A percentile compares a stretch with the other conserved stretches of the same genome.
Conservation (phyloP, 2,888 invertebrate species). For the Cryptocephalus primarius region DNA sequence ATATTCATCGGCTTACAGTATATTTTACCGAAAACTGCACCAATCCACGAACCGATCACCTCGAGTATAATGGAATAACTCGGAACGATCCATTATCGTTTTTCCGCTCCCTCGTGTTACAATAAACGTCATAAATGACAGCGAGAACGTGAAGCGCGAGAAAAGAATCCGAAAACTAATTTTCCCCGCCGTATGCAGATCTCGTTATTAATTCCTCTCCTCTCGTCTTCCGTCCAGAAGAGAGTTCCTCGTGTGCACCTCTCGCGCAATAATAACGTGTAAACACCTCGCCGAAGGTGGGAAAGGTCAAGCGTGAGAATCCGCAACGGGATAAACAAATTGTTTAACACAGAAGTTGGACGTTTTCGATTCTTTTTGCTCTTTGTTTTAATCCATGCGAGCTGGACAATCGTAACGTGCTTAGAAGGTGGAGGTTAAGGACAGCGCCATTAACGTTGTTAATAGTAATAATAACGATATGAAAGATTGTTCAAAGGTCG, state of each 20-base stretch:
- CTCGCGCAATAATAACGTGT: constrained; percentile 20
- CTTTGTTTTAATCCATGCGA: no score
- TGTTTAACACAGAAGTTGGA: constrained; percentile 27
- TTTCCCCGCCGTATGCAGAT: constrained; percentile 15
- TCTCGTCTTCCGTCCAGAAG: constrained; percentile 1
- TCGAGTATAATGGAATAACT: no score
- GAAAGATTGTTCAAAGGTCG: no score
- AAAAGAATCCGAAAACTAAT: constrained; percentile 2
- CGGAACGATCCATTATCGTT: neutral
- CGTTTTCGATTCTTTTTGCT: neutral
- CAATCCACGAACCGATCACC: no score
- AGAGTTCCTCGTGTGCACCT: constrained; percentile 15
- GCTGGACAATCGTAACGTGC: no score
- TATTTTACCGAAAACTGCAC: no score
- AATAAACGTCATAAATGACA: neutral
- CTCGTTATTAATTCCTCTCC: constrained; percentile 22
- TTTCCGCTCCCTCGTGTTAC: neutral
- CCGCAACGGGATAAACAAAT: constrained; percentile 27
- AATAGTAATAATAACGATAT: no score
- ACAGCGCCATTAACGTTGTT: no score
- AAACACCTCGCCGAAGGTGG: constrained; percentile 27
- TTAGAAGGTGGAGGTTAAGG: no score
- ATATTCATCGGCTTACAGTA: no score
- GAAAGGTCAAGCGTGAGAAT: constrained; percentile 30
- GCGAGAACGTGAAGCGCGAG: constrained; percentile 1